Evolutionary conservation across 2,113 vertebrate genomes (phyloP).

Genomic region (Pseudolaguvia tuberculata): DNA sequence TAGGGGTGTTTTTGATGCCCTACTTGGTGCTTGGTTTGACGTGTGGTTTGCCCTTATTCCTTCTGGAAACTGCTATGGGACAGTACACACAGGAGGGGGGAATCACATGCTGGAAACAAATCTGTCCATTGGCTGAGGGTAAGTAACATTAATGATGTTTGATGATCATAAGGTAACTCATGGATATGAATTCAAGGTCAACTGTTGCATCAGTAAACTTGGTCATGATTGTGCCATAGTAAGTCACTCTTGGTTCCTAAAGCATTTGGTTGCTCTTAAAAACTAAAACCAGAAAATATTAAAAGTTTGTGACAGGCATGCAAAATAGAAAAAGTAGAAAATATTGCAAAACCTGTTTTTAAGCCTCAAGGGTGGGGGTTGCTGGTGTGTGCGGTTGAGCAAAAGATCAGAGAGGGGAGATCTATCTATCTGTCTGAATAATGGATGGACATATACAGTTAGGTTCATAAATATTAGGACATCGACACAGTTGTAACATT

Average conservation of each 20-base stretch:
- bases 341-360: too few relatives aligned
- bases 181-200: background rate
- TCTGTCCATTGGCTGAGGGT: slow-evolving; percentile 69
- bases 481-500: too few relatives aligned
- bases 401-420: too few relatives aligned
- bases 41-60: slow-evolving; percentile 67
- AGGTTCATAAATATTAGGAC: too few relatives aligned
- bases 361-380: too few relatives aligned
- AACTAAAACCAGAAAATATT: too few relatives aligned
- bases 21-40: slow-evolving; percentile 67
- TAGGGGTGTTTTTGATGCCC: slow-evolving; percentile 69
- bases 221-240: background rate
- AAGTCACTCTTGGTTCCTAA: background rate
- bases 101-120: slow-evolving; percentile 67
- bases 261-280: background rate
- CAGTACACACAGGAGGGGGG: slow-evolving; percentile 67
- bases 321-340: too few relatives aligned
- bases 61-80: slow-evolving; percentile 65
- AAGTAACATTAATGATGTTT: slow-evolving; percentile 20
- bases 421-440: too few relatives aligned
- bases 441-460: too few relatives aligned
- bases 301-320: too few relatives aligned
- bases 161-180: background rate
- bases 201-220: background rate
- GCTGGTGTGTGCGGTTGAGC: too few relatives aligned